Evolutionary conservation across 1,140 invertebrate species (phyloP), one percentile per base, ranked within the genome.

Genomic region (Anoplolepis gracilipes): DNA sequence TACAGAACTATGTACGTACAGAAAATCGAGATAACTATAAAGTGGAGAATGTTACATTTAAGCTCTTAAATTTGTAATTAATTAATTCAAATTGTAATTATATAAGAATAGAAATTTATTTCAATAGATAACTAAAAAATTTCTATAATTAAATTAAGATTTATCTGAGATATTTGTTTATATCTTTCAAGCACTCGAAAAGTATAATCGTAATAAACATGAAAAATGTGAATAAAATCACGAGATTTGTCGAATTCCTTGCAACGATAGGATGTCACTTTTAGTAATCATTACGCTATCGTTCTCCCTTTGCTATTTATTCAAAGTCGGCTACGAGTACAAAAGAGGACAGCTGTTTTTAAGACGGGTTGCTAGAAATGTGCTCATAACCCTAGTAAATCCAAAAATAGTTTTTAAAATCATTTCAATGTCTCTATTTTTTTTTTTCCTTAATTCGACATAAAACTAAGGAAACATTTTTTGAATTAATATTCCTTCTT

Each of bases 251-350:
- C 90, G 98, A 99, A 92, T 95, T 97, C 86, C 95, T 98, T 46
- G 97, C 98, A 6, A 98, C 97, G 5, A 94, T 97, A 25, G 95
- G 98, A 33, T 98, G 28, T 96, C 98, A 85, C 91, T 98, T 28
- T 93, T 98, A 13, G 95, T 98, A 89, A 96, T 98, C 85, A 93
- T 98, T 36, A 98, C 98, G 19, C 96, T 98, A 82, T 98, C 98
- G 10, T 97, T 98, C 91, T 98, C 98, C 25, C 94, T 98, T 25
- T 98, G 97, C 94, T 96, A 98, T 94, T 97, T 97, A 93, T 98
- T 98, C 93, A 98, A 98, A 96, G 96, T 97, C 33, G 97, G 97
- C 1, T 97, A 97, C 92, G 97, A 98, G 92, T n/a, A n/a, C n/a
- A n/a, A n/a, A n/a, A n/a, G n/a, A n/a, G n/a, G n/a, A n/a, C 97